phyloP scores from a whole-genome alignment of 1,140 invertebrate species.

The Aradophagus sp. region DNA sequence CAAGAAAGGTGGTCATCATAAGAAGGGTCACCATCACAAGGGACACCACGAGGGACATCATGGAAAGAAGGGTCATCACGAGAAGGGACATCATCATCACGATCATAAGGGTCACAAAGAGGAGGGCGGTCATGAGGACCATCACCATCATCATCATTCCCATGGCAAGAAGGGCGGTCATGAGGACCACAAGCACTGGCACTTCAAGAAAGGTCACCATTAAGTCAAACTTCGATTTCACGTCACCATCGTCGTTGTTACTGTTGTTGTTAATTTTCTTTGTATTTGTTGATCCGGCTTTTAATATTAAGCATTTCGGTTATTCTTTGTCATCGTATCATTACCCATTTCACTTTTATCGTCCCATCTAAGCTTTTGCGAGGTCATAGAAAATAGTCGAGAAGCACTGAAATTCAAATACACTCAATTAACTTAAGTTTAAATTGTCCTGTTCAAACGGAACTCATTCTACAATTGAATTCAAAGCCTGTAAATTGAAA shows the following conservation, averaged over 20 bases:
- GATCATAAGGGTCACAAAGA: slow-evolving; percentile 85
- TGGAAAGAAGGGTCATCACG: slow-evolving; percentile 84
- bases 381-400: too few species aligned
- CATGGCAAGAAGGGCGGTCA: slow-evolving; percentile 80
- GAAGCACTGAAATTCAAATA: too few species aligned
- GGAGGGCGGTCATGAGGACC: slow-evolving; percentile 81
- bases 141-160: slow-evolving; percentile 78
- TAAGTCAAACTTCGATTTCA: slow-evolving; percentile 1
- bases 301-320: too few species aligned
- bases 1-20: slow-evolving; percentile 82
- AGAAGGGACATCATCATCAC: slow-evolving; percentile 85
- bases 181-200: slow-evolving; percentile 64
- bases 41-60: slow-evolving; percentile 83
- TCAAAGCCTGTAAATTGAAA: too few species aligned
- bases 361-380: too few species aligned
- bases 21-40: slow-evolving; percentile 83
- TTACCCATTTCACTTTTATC: too few species aligned
- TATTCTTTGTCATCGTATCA: too few species aligned
- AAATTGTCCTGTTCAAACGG: too few species aligned
- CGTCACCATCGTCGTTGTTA: slow-evolving; percentile 13
- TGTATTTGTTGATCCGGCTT: too few species aligned
- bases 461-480: too few species aligned
- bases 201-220: slow-evolving; percentile 57
- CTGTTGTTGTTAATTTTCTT: slow-evolving; percentile 10
- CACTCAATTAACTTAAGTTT: too few species aligned